Evolutionary conservation across 2,888 invertebrate species (phyloP), one percentile per base, ranked within the genome.

Genomic region (Leucania comma): DNA sequence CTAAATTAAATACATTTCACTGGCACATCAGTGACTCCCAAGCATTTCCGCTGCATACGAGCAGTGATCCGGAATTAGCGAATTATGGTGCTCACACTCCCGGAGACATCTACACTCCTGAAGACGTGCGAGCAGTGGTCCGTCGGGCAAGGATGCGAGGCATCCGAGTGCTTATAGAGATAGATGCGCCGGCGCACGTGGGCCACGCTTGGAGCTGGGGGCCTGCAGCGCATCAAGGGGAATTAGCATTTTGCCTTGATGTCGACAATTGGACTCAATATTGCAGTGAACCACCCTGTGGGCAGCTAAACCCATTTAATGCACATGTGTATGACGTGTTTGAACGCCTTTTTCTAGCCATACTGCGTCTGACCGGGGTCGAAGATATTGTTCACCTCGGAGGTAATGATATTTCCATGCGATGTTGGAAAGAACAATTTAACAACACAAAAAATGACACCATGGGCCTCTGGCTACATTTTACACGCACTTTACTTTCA

Each of bases 11-110:
- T 92, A 98, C 98, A 0, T 98, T 99, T 88, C 99, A 99, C 90
- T 99, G 99, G 99, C 98, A 98, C 86, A 96, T 98, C 32, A 97
- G 97, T 1, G 99, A 99, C 90, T 98, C 98, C 5, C 98, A 99
- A 91, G 98, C 98, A 75, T 99, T 99, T 94, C 98, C 99, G 0
- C 97, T 98, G 88, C 97, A 97, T 75, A 97, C 98, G 68, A 97
- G 97, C 24, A 96, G 96, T 76, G 97, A 97, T 74, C 98, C 98
- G 0, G 97, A 98, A 88, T 93, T 98, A 89, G 97, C 98, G 0
- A 95, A 97, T 61, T 97, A 97, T 89, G 99, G 99, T 29, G 98
- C 98, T 0, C 98, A 98, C 87, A 97, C 98, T 20, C 97, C 97
- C 71, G 97, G 97, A 48, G 97, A 97, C 82, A 96, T 97, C 2